These are phyloP conservation scores for Ctenopoma multispine DNA, from an alignment of 2,797 vertebrate genomes.

Conservation along the genomic window DNA sequence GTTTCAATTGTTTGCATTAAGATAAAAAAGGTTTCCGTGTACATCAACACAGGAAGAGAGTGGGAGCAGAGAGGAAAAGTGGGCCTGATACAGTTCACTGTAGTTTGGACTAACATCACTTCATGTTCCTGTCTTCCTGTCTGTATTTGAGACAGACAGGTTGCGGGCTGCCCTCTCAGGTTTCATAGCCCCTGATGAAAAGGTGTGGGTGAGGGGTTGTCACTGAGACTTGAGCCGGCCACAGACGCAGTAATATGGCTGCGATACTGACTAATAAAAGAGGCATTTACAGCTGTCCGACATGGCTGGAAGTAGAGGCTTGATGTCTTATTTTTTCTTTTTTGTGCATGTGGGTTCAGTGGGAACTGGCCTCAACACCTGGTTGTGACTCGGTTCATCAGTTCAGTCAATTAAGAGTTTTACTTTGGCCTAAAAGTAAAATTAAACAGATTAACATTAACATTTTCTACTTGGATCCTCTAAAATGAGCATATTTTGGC, in stretches of 20 bases:
- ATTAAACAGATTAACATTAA: not conserved
- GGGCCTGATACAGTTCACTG: not conserved
- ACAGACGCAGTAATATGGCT: conserved; percentile 38
- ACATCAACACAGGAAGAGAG: not conserved
- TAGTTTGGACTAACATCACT: conserved; percentile 6
- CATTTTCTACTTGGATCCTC: not conserved
- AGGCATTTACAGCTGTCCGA: conserved; percentile 70
- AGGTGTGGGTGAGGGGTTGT: conserved; percentile 76
- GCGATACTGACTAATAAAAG: conserved; percentile 71
- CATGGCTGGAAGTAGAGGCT: conserved; percentile 44
- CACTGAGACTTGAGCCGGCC: conserved; percentile 50
- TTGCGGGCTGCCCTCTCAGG: conserved; percentile 50
- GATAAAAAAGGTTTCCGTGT: not conserved
- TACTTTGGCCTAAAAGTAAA: not conserved
- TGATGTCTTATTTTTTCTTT: conserved; percentile 13
- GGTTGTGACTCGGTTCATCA: conserved; percentile 2
- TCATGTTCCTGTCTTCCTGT: conserved; percentile 8
- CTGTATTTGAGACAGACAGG: conserved; percentile 7
- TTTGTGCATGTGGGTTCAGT: conserved; percentile 13
- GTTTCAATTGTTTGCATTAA: too few relatives aligned
- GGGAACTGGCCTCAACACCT: conserved; percentile 3
- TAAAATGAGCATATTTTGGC: not conserved
- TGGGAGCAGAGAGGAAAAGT: not conserved
- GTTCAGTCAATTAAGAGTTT: not conserved
- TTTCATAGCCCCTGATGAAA: conserved; percentile 79